Base-by-base conservation (phyloP, 1,140 invertebrate genomes). In the Scaptomyza montana region DNA sequence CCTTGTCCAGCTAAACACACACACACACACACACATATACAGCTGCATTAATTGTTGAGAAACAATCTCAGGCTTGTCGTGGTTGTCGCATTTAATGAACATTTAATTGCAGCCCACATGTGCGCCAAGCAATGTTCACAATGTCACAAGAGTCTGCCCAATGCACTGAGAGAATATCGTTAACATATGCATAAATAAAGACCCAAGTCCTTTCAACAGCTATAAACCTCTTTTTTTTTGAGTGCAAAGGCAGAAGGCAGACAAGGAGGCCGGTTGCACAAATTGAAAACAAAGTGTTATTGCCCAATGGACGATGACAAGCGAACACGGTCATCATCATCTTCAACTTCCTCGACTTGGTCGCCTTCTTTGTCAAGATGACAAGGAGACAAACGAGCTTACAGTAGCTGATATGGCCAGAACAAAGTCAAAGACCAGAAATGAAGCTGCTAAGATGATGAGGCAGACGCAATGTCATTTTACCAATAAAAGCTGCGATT, bases 61-160 rank as follows among this genome's bases (percentile, higher is more conserved):
- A 76, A 71, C 60, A 69, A 86, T 81, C 71, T 73, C 45, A 9
- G 65, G 47, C 71, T 56, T 74, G 78, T 69, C 71, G 75, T 65
- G 49, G 56, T 65, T 81, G 82, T 76, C 71, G 78, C 75, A 76
- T 81, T 86, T 86, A 86, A 86, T 87, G 75, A 86, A 67, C 78
- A 78, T 81, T 81, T 86, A 86, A 86, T 86, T 86, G 82, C 50
- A 61, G 76, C 65, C 67, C 75, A 87, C 81, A 81, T 81, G 82
- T 70, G 75, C 74, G 70, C 74, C 74, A 61, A 56, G 28, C 66
- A 66, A 86, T 78, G 75, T 13, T 28, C 39, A 65, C 36, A 33
- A 59, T 33, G 45, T 25, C 53, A 9, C 30, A 16, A 47, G 19
- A 51, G 39, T 9, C 55, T 36, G 6, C 33, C 33, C 7, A 36